Conservation (phyloP, 2,888 invertebrate genomes). For the Macaria liturata region DNA sequence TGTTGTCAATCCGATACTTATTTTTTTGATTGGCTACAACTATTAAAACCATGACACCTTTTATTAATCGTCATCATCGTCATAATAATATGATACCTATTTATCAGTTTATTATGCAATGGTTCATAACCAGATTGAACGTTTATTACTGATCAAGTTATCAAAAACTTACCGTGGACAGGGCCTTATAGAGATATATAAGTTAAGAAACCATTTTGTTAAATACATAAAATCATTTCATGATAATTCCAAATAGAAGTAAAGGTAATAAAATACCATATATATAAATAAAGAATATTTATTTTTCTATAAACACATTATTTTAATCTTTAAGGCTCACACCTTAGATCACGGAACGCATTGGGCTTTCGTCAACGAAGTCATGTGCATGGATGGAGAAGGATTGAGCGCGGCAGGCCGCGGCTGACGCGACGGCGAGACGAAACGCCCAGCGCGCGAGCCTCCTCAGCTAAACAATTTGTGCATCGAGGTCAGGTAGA, state of each 20-base stretch:
- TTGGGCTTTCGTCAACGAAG: constrained; percentile 80
- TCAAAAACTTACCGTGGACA: no score
- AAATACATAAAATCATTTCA: no score
- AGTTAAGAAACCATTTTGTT: no score
- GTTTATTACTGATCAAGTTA: no score
- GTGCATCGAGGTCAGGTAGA: constrained; percentile 78
- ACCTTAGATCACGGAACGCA: constrained; percentile 74
- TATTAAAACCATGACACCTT: no score
- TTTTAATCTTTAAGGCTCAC: constrained; percentile 43
- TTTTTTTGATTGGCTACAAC: no score
- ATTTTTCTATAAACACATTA: constrained; percentile 81
- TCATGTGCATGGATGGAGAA: constrained; percentile 80
- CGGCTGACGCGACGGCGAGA: constrained; percentile 54
- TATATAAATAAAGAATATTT: constrained; percentile 81
- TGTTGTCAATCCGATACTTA: no score
- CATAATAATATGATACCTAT: no score
- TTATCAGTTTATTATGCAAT: neutral
- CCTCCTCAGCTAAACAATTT: constrained; percentile 77
- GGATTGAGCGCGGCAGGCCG: constrained; percentile 62
- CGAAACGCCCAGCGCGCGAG: constrained; percentile 73
- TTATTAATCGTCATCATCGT: no score
- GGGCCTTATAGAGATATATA: no score
- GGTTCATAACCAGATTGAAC: no score
- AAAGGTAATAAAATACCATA: constrained; percentile 6
- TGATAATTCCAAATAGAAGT: no score